Conservation (phyloP, 2,113 vertebrate species). For the Poicephalus gulielmi region DNA sequence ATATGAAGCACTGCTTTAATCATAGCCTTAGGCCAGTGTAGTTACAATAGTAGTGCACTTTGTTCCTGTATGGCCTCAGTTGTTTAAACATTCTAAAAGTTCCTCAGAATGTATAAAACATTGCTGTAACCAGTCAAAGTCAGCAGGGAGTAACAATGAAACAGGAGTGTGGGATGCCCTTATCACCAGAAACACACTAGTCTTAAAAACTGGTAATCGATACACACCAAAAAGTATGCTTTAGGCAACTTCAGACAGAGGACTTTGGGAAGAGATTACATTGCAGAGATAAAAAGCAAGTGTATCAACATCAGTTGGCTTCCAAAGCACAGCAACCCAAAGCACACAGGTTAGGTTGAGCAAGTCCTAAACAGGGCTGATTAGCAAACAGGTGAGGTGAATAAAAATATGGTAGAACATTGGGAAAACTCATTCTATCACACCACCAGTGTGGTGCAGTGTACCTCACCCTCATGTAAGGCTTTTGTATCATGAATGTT, state of each 20-base stretch:
- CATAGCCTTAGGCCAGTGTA: neutral
- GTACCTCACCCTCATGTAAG: neutral
- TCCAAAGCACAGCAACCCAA: neutral
- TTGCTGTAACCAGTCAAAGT: neutral
- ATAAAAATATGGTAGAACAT: neutral
- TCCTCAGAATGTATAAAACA: neutral
- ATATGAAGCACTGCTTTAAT: neutral
- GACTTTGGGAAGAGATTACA: neutral
- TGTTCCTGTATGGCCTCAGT: neutral
- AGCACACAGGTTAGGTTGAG: neutral
- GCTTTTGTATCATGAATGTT: neutral
- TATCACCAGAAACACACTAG: neutral
- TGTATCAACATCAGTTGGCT: neutral
- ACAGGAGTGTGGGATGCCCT: neutral
- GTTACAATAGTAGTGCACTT: neutral
- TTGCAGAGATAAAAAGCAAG: neutral
- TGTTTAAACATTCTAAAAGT: neutral
- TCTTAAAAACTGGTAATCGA: neutral
- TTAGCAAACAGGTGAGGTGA: neutral
- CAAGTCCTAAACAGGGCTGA: neutral
- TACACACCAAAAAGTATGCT: neutral
- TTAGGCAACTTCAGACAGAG: neutral
- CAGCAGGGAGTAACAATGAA: neutral
- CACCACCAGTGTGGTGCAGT: neutral
- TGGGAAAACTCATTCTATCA: neutral